Evolutionary conservation across 2,888 invertebrate species (phyloP), one percentile per base, ranked within the genome.

Genomic region (Tachystola acroxantha): DNA sequence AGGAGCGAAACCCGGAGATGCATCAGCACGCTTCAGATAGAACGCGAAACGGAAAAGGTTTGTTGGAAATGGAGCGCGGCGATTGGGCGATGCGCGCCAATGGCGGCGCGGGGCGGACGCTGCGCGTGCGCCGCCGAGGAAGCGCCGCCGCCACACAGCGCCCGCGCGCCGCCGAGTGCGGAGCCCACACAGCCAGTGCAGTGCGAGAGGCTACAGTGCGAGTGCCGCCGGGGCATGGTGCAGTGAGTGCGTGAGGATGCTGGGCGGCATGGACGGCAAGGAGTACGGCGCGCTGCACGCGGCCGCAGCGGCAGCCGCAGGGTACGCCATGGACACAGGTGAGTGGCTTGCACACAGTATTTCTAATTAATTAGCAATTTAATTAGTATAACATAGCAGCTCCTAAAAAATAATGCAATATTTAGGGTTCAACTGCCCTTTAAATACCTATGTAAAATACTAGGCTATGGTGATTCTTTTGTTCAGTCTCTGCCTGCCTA

Each of bases 221-320:
- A 39, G 40, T 41, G 37, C 36, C 39, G 47, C 27, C n/a, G n/a
- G n/a, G n/a, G 34, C 25, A 29, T 33, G n/a, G 34, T 40, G 35
- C 37, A 36, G 36, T 41, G 10, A 10, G 65, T 62, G 64, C 40
- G 67, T 69, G 69, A 52, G 51, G 56, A 84, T 85, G 85, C 68
- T 84, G 63, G 82, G 78, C 46, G 79, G 75, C 32, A 86, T 86
- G 85, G 84, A 84, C 60, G 84, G 85, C 53, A 86, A 86, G 70
- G 85, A 86, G 69, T 86, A 84, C 68, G 84, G 85, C 45, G 82
- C 84, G 68, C 75, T 85, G 73, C 85, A 84, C 45, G 85, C 82
- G 12, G 82, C 81, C 33, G 81, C 81, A 40, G 81, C 82, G 37
- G 71, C 70, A 39, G 81, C 80, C 41, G 82, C 81, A 2, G 72